Evolutionary conservation across 2,797 vertebrate genomes (phyloP), one percentile per base, ranked within the genome.

Genomic region (Labeo calbasu): DNA sequence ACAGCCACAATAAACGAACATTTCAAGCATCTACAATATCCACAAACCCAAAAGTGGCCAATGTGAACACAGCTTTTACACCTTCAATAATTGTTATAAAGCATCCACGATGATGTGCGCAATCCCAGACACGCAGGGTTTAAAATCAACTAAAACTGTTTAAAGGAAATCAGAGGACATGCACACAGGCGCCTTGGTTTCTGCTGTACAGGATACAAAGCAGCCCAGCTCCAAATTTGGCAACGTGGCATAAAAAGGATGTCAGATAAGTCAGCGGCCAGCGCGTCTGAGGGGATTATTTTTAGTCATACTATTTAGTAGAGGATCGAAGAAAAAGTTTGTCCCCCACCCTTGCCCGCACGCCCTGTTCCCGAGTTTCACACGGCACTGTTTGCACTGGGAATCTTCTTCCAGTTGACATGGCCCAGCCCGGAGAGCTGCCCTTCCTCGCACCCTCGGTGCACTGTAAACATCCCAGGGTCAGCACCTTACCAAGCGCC

Each of bases 391-490:
- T 94, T 94, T 93, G 88, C 85, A 91, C 86, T 92, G 73, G 87
- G 66, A 92, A 90, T 90, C 87, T 93, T 82, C 92, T 92, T 93
- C 90, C 91, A 92, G 88, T 88, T 90, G 89, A 88, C 78, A 78
- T 89, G 90, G 86, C 89, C 79, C 81, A 72, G 90, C 82, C 90
- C 88, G 88, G 90, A 85, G 77, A 87, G 89, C 87, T 68, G 90
- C 85, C 87, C 84, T 88, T 89, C 89, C 73, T 83, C 69, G 76
- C 84, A 77, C 85, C 87, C 65, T 46, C 73, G 9, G 83, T 68
- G 73, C 87, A 88, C 84, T 90, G 85, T 85, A 92, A 91, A 93
- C 93, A 92, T 90, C 48, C 84, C 1, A 32, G 72, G 63, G 84
- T 85, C 78, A 83, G 84, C 83, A 86, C 86, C 87, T 89, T 86